Conservation (phyloP, 2,113 vertebrate species). For the Grantiella picta region DNA sequence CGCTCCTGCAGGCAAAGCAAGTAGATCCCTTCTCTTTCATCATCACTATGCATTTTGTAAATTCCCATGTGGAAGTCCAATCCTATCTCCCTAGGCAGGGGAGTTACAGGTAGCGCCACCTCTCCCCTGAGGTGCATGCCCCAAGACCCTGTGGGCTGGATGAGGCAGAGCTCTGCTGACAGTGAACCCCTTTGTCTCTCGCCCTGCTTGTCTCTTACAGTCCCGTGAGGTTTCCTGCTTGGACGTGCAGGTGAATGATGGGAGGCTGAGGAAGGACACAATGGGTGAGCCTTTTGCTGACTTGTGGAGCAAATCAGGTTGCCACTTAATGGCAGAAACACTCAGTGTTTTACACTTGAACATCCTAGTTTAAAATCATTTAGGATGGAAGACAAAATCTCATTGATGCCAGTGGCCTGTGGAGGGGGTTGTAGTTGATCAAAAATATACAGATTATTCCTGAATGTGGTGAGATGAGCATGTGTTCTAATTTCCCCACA, state of each 20-base stretch:
- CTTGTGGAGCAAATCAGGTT: accelerated
- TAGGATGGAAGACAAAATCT: neutral
- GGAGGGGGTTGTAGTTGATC: neutral
- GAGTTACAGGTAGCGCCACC: neutral
- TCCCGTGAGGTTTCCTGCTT: slow-evolving; percentile 73
- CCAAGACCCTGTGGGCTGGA: accelerated
- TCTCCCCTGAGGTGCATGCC: accelerated
- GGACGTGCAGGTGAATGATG: slow-evolving; percentile 56
- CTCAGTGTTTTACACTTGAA: neutral
- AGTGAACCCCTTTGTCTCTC: neutral
- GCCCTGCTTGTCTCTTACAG: slow-evolving; percentile 35
- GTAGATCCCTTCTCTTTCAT: neutral
- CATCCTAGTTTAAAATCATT: neutral
- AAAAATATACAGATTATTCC: neutral
- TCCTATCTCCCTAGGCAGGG: accelerated
- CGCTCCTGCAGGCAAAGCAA: accelerated
- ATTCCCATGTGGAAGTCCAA: neutral
- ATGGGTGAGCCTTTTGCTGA: neutral
- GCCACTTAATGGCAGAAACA: neutral
- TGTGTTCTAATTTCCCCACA: neutral
- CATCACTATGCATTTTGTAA: neutral
- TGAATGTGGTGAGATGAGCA: neutral
- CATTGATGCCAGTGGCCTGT: neutral
- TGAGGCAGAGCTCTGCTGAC: neutral
- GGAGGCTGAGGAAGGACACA: slow-evolving; percentile 20